A percentile compares a stretch with the other conserved stretches of the same genome.
Conservation (phyloP, 1,140 invertebrate genomes). For the Telenomus remus region DNA sequence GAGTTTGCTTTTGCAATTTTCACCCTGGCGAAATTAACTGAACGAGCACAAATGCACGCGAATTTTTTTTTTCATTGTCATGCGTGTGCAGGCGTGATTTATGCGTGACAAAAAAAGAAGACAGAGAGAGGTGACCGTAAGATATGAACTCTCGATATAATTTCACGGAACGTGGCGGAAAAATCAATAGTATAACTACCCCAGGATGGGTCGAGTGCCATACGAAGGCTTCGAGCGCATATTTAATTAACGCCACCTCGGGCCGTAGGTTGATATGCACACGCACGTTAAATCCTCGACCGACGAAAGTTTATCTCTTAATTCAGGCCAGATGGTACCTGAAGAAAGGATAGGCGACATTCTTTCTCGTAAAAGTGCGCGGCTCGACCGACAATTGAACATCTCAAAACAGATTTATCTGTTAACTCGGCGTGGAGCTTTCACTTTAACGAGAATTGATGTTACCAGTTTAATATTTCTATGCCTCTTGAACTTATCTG, state of each 20-base stretch:
- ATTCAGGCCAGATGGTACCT: constrained; percentile 27
- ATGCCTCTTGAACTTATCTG: too few species aligned
- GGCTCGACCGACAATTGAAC: too few species aligned
- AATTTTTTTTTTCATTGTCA: not conserved
- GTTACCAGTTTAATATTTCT: too few species aligned
- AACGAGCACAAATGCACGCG: constrained; percentile 5
- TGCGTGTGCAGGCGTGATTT: constrained; percentile 26
- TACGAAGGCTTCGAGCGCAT: constrained; percentile 52
- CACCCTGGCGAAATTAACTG: too few species aligned
- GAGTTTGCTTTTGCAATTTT: too few species aligned
- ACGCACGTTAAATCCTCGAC: constrained; percentile 4
- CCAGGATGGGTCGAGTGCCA: constrained; percentile 52
- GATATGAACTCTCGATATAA: constrained; percentile 62
- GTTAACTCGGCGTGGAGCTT: too few species aligned
- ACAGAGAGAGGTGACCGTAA: constrained; percentile 57
- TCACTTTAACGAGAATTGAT: too few species aligned
- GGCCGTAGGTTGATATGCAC: constrained; percentile 31
- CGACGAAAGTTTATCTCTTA: constrained; percentile 35
- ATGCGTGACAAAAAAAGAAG: constrained; percentile 20
- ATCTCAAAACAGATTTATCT: too few species aligned
- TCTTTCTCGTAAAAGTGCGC: constrained; percentile 1
- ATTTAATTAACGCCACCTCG: constrained; percentile 54
- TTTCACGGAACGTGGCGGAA: constrained; percentile 60
- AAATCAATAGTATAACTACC: constrained; percentile 63
- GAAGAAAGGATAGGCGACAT: constrained; percentile 4